Base-by-base conservation (phyloP, 2,113 vertebrate species). In the Corythaixoides concolor region DNA sequence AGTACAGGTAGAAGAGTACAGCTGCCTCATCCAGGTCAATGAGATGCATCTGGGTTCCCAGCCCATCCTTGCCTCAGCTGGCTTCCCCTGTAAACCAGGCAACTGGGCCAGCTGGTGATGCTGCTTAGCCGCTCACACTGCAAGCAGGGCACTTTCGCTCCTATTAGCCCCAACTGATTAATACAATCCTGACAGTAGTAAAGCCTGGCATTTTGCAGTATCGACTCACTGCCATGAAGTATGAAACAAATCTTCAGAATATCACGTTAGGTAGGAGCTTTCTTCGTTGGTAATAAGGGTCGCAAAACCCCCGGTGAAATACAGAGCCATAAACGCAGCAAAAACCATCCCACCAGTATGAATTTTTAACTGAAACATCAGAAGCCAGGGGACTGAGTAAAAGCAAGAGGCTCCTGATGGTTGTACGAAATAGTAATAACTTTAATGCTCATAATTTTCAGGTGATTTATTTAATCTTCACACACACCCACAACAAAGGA, bases 21-120 rank as follows among this genome's bases (percentile, higher is more conserved):
- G 82, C 92, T 88, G 75, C 90, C 81, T 70, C 45, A 96, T 97
- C 90, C 84, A 96, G 97, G 94, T 97, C 94, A 97, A 97, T 95
- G 90, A 97, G 92, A 97, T 97, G 94, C 90, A 97, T 97, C 76
- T 97, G 90, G 94, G 95, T 97, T 96, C 92, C 78, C 82, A 95
- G 53, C 56, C 56, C 32, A 60, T 72, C 79, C 66, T 90, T 83
- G 56, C 75, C 89, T 89, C 86, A 93, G 81, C 78, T 59, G 77
- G 70, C 64, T 92, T 85, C 78, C 87, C 67, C 41, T 69, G 47
- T 47, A 90, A 95, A 95, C 55, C 73, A 90, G 89, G 69, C 73
- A 91, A 88, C 59, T 35, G 53, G 83, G 86, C 89, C 95, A 86
- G 55, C 9, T 56, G 62, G 86, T 17, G 28, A 81, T 76, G 78